These are phyloP conservation scores for Anomalospiza imberbis DNA, from an alignment of 2,797 vertebrate genomes.

Conservation along the genomic window DNA sequence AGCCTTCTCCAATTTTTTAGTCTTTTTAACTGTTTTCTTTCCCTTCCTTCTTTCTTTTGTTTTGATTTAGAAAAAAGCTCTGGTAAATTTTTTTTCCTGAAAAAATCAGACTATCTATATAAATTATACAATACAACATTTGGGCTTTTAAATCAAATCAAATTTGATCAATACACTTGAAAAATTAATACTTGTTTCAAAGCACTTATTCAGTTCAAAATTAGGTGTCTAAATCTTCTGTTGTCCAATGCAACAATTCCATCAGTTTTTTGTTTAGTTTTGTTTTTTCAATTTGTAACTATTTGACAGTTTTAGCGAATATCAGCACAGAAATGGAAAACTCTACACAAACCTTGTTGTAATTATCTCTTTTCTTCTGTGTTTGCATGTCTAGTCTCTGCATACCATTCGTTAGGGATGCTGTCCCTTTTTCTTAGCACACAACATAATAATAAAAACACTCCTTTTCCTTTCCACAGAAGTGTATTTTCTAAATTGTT, in stretches of 20 bases:
- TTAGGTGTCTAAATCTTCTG: slow-evolving; percentile 41
- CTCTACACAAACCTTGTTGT: slow-evolving; percentile 69
- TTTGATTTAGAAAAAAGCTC: slow-evolving; percentile 33
- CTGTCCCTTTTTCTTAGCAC: slow-evolving; percentile 49
- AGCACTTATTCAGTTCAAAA: slow-evolving; percentile 42
- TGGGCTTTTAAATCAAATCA: slow-evolving; percentile 23
- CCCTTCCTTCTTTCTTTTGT: slow-evolving; percentile 33
- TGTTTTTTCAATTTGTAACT: slow-evolving; percentile 18
- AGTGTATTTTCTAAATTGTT: neutral
- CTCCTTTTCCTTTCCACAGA: neutral
- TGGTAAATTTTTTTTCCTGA: neutral
- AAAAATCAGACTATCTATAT: neutral
- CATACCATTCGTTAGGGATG: slow-evolving; percentile 66
- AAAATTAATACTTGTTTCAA: slow-evolving; percentile 42
- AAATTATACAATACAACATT: slow-evolving; percentile 34
- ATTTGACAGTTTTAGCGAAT: slow-evolving; percentile 34
- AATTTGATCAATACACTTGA: slow-evolving; percentile 26
- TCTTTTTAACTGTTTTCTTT: slow-evolving; percentile 37
- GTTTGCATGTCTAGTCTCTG: slow-evolving; percentile 70
- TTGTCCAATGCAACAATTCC: slow-evolving; percentile 26
- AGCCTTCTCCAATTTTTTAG: slow-evolving; percentile 15
- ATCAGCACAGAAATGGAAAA: slow-evolving; percentile 67
- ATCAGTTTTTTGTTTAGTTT: neutral
- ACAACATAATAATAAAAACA: neutral
- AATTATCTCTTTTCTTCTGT: slow-evolving; percentile 79